Evolutionary conservation across 2,797 vertebrate species (phyloP).

Genomic region (Microcaecilia unicolor): DNA sequence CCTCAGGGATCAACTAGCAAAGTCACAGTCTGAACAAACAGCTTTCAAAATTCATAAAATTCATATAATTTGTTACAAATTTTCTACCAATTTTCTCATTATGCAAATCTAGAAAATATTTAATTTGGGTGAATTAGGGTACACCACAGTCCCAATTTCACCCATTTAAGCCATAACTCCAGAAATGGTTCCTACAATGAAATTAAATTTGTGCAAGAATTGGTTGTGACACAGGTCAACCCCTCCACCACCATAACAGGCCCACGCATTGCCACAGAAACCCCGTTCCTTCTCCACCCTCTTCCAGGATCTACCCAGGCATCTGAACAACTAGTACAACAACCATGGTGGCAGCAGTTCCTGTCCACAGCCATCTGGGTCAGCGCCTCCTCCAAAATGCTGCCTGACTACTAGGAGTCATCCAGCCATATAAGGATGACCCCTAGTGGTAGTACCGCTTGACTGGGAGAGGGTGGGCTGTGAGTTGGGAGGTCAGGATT

Average conservation of each 20-base stretch:
- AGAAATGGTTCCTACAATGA: constrained; percentile 99
- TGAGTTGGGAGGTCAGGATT: no score
- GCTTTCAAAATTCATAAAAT: constrained; percentile 98
- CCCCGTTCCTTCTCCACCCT: no score
- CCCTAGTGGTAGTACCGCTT: no score
- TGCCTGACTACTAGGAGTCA: no score
- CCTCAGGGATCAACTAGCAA: constrained; percentile 86
- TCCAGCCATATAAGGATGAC: no score
- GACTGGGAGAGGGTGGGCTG: no score
- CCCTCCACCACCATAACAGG: no score
- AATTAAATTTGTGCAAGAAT: constrained; percentile 99
- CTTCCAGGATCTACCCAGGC: constrained; percentile 85
- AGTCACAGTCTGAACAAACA: constrained; percentile 94
- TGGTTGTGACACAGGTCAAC: no score
- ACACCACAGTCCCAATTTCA: constrained; percentile 95
- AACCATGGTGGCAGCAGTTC: no score
- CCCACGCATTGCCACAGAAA: no score
- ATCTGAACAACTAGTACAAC: constrained; percentile 87
- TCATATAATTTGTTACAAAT: constrained; percentile 99
- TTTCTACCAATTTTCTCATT: constrained; percentile 99
- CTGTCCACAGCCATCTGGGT: no score
- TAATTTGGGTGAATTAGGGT: constrained; percentile 98
- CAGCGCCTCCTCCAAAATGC: no score
- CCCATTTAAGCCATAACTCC: constrained; percentile 96
- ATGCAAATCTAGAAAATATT: constrained; percentile 99